Evolutionary conservation across 2,797 vertebrate species (phyloP).

Genomic region (Picus viridis): DNA sequence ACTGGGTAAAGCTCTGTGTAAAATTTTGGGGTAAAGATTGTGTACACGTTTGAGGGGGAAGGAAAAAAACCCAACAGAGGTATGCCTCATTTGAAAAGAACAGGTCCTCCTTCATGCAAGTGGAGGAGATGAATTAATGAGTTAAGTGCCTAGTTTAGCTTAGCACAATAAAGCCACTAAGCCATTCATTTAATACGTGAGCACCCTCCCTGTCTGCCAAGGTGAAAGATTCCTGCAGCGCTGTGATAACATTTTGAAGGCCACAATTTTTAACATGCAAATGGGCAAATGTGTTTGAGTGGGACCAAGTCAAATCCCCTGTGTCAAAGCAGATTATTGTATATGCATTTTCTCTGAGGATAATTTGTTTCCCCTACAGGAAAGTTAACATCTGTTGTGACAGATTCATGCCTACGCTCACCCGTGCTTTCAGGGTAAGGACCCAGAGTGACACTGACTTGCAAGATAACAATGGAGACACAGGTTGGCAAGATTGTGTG

Average conservation of each 20-base stretch:
- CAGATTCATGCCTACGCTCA: conserved; percentile 4
- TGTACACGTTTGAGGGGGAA: neutral
- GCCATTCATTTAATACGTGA: conserved; percentile 49
- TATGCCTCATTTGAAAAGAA: conserved; percentile 22
- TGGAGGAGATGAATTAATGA: conserved; percentile 55
- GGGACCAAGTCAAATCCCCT: conserved; percentile 51
- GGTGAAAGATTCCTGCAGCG: conserved; percentile 59
- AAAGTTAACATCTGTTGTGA: neutral
- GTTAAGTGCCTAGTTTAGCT: conserved; percentile 55
- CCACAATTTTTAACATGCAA: conserved; percentile 56
- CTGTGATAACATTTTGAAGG: conserved; percentile 53
- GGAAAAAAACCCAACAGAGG: neutral
- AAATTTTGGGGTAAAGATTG: neutral
- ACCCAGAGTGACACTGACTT: neutral
- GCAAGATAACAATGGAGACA: neutral
- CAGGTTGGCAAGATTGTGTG: neutral
- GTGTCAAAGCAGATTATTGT: conserved; percentile 47
- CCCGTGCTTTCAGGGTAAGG: neutral
- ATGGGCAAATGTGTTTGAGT: conserved; percentile 28
- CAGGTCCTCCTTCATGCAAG: conserved; percentile 27
- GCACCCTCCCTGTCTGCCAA: conserved; percentile 55
- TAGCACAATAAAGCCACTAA: conserved; percentile 51
- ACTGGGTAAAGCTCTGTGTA: neutral
- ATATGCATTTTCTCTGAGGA: neutral
- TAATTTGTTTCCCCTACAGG: conserved; percentile 23